A percentile compares a stretch with the other conserved stretches of the same genome.
Conservation (phyloP, 2,888 invertebrate species). For the Leptinotarsa rubiginosa region DNA sequence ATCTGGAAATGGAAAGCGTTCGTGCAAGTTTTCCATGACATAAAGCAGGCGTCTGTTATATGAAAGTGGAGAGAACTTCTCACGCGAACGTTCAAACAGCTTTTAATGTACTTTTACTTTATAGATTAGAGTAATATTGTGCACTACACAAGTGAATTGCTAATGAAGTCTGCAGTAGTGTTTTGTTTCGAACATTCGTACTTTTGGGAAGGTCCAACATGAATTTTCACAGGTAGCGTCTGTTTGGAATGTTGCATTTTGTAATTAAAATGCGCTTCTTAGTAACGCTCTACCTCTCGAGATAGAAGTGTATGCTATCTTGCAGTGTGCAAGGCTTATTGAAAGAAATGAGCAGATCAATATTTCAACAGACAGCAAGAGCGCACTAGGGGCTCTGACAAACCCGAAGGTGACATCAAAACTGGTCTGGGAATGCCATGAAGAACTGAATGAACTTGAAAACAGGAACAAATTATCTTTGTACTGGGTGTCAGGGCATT, state of each 20-base stretch:
- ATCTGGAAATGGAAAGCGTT: conserved; percentile 46
- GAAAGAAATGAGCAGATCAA: no score
- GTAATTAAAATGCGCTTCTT: not conserved
- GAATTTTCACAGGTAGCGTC: not conserved
- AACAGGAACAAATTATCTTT: no score
- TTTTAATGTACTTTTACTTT: conserved; percentile 32
- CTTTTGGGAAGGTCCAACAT: not conserved
- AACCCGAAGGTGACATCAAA: no score
- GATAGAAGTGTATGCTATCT: no score
- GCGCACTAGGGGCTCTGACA: no score
- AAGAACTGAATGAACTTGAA: no score
- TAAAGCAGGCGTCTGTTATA: conserved; percentile 52
- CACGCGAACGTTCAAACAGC: conserved; percentile 49
- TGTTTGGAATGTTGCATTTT: not conserved
- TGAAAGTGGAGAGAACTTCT: conserved; percentile 52
- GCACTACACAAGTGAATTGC: conserved; percentile 10
- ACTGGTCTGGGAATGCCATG: no score
- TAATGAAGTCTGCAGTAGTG: conserved; percentile 14
- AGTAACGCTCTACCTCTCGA: no score
- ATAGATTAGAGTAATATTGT: conserved; percentile 27
- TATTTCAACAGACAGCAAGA: no score
- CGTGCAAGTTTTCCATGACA: conserved; percentile 51
- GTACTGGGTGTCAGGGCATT: no score
- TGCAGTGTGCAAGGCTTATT: no score
- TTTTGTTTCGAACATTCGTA: not conserved